Evolutionary conservation across 2,888 invertebrate genomes (phyloP).

Genomic region (Tachina lurida): DNA sequence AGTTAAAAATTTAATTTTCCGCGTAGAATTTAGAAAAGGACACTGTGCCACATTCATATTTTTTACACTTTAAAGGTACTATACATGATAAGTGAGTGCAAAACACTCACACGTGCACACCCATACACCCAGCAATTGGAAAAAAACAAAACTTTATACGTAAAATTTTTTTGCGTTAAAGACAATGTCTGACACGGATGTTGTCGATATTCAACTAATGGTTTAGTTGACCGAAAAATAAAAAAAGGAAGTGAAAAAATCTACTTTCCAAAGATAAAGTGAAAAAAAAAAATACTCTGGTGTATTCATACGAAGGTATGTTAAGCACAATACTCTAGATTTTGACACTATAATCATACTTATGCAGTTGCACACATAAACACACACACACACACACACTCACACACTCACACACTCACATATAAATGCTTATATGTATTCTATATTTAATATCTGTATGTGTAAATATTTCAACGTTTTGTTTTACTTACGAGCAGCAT

Average conservation of each 20-base stretch:
- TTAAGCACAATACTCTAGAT: slow-evolving; percentile 45
- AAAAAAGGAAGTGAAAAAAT: slow-evolving; percentile 31
- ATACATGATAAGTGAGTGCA: slow-evolving; percentile 70
- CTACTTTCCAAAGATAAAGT: slow-evolving; percentile 37
- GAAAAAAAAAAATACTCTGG: slow-evolving; percentile 52
- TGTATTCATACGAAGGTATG: slow-evolving; percentile 65
- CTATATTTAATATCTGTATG: slow-evolving; percentile 14
- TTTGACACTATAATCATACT: slow-evolving; percentile 67
- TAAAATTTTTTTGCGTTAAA: slow-evolving; percentile 17
- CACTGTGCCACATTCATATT: slow-evolving; percentile 45
- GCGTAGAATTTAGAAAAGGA: no score
- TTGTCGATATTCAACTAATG: slow-evolving; percentile 74
- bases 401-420: not conserved
- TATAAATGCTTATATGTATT: not conserved
- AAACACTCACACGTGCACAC: slow-evolving; percentile 28
- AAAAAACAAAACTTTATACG: slow-evolving; percentile 49
- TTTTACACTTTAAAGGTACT: slow-evolving; percentile 65
- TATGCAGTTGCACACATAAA: not conserved
- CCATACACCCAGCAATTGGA: not conserved
- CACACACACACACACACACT: not conserved
- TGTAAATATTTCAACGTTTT: slow-evolving; percentile 34
- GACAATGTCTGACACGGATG: slow-evolving; percentile 72
- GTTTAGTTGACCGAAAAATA: slow-evolving; percentile 70
- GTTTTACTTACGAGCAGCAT: slow-evolving; percentile 66
- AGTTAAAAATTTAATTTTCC: no score